A percentile compares a stretch with the other conserved stretches of the same genome.
These are phyloP conservation scores for Leptopilina boulardi DNA, from an alignment of 1,140 invertebrate species.

Conservation along the genomic window DNA sequence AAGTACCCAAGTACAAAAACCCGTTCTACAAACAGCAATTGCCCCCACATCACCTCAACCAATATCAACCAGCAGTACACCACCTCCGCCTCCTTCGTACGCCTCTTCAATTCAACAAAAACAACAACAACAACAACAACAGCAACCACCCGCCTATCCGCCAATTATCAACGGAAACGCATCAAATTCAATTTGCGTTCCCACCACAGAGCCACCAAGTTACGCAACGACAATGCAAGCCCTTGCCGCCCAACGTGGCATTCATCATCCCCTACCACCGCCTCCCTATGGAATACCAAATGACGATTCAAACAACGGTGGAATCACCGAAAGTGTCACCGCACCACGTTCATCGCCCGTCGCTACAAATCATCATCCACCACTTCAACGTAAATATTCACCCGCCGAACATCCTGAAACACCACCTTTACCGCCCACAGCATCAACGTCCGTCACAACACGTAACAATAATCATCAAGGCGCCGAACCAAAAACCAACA, in stretches of 20 bases:
- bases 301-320: conserved; percentile 74
- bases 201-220: conserved; percentile 92
- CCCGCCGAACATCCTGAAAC: conserved; percentile 73
- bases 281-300: conserved; percentile 79
- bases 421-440: conserved; percentile 70
- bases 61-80: conserved; percentile 75
- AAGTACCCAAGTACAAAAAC: conserved; percentile 95
- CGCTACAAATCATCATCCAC: conserved; percentile 77
- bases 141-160: conserved; percentile 71
- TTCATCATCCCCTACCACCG: conserved; percentile 83
- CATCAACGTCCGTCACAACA: conserved; percentile 73
- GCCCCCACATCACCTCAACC: conserved; percentile 87
- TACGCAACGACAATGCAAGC: conserved; percentile 95
- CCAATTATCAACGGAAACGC: conserved; percentile 59
- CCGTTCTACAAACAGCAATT: conserved; percentile 93
- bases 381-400: conserved; percentile 81
- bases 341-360: conserved; percentile 75
- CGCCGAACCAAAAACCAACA: conserved; percentile 61
- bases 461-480: conserved; percentile 63
- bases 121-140: conserved; percentile 73
- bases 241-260: conserved; percentile 83
- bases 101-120: conserved; percentile 88
- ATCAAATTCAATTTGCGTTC: conserved; percentile 76
- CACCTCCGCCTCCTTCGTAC: conserved; percentile 86
- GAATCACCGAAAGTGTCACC: conserved; percentile 74